A percentile compares a stretch with the other conserved stretches of the same genome.
These are phyloP conservation scores for Notarius lentiginosus DNA, from an alignment of 2,113 vertebrate genomes.

Conservation along the genomic window DNA sequence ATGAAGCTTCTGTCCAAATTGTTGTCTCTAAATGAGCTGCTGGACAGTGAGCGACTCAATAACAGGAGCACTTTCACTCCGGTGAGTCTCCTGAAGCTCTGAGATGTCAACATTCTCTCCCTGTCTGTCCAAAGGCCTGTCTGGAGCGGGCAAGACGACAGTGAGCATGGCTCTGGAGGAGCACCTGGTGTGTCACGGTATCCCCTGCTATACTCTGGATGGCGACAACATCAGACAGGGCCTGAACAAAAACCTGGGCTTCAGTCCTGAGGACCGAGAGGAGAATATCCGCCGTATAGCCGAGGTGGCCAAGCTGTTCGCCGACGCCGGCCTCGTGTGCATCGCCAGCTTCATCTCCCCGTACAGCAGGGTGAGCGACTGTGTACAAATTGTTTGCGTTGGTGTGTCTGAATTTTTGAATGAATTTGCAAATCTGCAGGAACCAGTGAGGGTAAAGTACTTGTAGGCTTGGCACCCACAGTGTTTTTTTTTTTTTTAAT, in stretches of 20 bases:
- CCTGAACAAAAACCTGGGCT: constrained; percentile 95
- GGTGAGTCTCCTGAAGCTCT: no score
- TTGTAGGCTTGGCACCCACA: neutral
- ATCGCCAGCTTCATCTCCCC: constrained; percentile 97
- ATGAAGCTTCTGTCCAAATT: neutral
- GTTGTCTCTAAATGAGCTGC: neutral
- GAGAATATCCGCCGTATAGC: constrained; percentile 97
- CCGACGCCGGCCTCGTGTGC: constrained; percentile 94
- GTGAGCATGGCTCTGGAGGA: constrained; percentile 98
- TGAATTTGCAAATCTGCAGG: neutral
- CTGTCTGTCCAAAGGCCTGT: constrained; percentile 75
- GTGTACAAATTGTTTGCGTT: neutral
- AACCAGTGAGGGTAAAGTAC: neutral
- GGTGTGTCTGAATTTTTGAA: neutral
- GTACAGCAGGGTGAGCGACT: constrained; percentile 82
- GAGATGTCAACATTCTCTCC: neutral
- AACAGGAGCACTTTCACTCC: neutral
- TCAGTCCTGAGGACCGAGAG: constrained; percentile 92
- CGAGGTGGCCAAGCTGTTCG: constrained; percentile 94
- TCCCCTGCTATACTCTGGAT: constrained; percentile 94
- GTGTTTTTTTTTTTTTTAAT: no score
- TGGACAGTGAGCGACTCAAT: neutral
- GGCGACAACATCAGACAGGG: constrained; percentile 98
- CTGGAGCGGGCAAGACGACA: constrained; percentile 95
- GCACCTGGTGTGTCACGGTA: constrained; percentile 94